Conservation (phyloP, 2,888 invertebrate species). For the Hanleya hanleyi region DNA sequence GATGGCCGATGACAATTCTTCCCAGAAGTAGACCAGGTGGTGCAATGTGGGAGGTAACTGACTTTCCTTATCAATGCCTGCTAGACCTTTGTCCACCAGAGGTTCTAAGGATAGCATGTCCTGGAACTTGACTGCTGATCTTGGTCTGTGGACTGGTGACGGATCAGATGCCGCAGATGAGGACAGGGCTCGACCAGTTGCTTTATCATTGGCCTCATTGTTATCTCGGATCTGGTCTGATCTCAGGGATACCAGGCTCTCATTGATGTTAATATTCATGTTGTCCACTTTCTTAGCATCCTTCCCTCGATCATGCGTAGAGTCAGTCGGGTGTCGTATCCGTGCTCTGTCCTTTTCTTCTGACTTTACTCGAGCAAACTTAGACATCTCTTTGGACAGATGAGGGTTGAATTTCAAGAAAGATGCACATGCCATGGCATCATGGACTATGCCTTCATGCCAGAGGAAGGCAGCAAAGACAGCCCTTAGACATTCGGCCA, state of each 20-base stretch:
- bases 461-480: slow-evolving; percentile 97
- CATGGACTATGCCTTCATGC: slow-evolving; percentile 98
- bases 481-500: slow-evolving; percentile 93
- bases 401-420: slow-evolving; percentile 87
- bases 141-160: neutral
- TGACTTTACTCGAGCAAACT: slow-evolving; percentile 53
- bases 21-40: slow-evolving; percentile 91
- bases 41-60: slow-evolving; percentile 88
- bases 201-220: slow-evolving; percentile 1
- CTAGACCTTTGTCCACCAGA: neutral
- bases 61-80: slow-evolving; percentile 47
- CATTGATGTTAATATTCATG: slow-evolving; percentile 60
- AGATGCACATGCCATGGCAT: slow-evolving; percentile 98
- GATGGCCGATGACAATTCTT: slow-evolving; percentile 82
- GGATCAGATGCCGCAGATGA: neutral
- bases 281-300: slow-evolving; percentile 44
- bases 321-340: slow-evolving; percentile 63
- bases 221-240: neutral
- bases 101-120: slow-evolving; percentile 17
- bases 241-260: slow-evolving; percentile 45
- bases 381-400: slow-evolving; percentile 68
- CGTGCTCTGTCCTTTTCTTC: slow-evolving; percentile 42
- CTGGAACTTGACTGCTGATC: slow-evolving; percentile 13
- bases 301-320: slow-evolving; percentile 45
- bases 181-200: neutral